Evolutionary conservation across 2,113 vertebrate species (phyloP), one percentile per base, ranked within the genome.

Genomic region (Synchiropus splendidus): DNA sequence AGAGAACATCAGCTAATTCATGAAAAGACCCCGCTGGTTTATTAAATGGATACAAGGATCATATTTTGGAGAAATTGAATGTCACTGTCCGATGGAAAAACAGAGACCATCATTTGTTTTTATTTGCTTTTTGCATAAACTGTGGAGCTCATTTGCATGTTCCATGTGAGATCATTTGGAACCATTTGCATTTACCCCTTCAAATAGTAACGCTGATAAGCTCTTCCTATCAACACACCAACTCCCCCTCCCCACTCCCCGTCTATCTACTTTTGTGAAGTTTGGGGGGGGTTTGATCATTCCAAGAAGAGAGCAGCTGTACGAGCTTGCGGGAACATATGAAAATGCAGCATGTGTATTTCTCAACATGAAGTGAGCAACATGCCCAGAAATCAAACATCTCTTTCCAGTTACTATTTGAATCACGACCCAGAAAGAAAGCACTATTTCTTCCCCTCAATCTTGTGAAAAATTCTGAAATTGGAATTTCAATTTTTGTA

Each of bases 91-190:
- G 53, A 59, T 18, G 45, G n/a, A 54, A 40, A 51, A 67, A 45
- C 21, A 44, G 11, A 5, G 33, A 58, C 38, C 1, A 0, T 38
- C 4, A 27, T 27, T 27, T 27, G 21, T 46, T 48, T 10, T 54
- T 44, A 40, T 46, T 54, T 39, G 50, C 31, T 36, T 42, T 75
- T 70, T 72, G 72, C 75, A 80, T 74, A 78, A 80, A 61, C 67
- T 69, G 64, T 54, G 41, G 67, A 55, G 58, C 61, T 54, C 75
- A 79, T 74, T 72, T 70, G 64, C 61, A 66, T 78, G 70, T 80
- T 68, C 70, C 51, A 74, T 56, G 64, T 77, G 73, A 80, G 71
- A 82, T 82, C 65, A 78, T 79, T 83, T 81, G 75, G 71, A n/a
- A 54, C 72, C 73, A 80, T 79, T 82, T 77, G 78, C 75, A 81